Base-by-base conservation (phyloP, 2,797 vertebrate species). In the Merluccius polli region DNA sequence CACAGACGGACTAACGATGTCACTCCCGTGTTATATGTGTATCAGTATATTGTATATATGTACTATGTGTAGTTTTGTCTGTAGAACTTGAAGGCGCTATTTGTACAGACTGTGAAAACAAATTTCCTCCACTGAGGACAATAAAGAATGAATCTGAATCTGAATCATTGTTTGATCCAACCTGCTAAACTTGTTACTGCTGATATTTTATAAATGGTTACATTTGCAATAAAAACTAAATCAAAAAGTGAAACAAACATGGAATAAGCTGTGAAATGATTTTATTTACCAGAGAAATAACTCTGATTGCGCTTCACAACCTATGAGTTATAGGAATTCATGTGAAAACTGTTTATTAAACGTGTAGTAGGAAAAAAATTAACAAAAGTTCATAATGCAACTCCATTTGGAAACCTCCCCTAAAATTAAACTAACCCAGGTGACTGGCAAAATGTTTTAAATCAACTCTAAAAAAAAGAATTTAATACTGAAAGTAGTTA, bases 401-500 rank as follows among this genome's bases (percentile, higher is more conserved):
- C 86, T 89, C 86, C 77, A 85, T 88, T 89, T 83, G 84, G 85
- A 91, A 89, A 90, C 83, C 75, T 89, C 86, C 84, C 83, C 81
- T 75, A 77, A 76, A 87, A 90, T 84, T 87, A 87, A 91, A 89
- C 75, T 73, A 86, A 90, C 86, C 80, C 81, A 87, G 81, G 78
- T 87, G 85, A 88, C 88, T 88, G 89, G 86, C 84, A 91, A 91
- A 90, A 90, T 78, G 74, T 87, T 83, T 89, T 79, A 86, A 87
- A 85, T 92, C 87, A 89, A 90, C 84, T 90, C 52, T 59, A 59
- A 59, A 82, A 86, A 92, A 90, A 91, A 85, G 71, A 91, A 91
- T 91, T 93, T 92, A 94, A 95, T 91, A 95, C 94, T 94, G 93
- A 93, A 93, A 91, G 78, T 83, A 91, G 83, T 85, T 88, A 90